Evolutionary conservation across 2,888 invertebrate genomes (phyloP).

Genomic region (Rhamnusium bicolor): DNA sequence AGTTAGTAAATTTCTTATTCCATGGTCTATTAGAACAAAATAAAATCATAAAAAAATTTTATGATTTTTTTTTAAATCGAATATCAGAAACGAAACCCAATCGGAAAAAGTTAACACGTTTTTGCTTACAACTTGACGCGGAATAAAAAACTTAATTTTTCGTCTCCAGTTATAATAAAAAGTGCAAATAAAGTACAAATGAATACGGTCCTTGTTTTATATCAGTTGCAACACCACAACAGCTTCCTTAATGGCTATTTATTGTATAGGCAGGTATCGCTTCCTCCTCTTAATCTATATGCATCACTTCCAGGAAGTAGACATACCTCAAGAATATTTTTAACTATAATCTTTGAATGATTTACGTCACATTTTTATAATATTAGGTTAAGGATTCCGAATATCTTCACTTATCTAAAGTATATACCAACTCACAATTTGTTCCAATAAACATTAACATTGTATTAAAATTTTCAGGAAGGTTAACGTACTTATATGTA

Average conservation of each 20-base stretch:
- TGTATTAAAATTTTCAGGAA: neutral
- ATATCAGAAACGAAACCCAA: too few relatives aligned
- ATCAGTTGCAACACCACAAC: neutral
- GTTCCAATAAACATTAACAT: neutral
- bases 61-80: too few relatives aligned
- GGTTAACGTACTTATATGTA: slow-evolving; percentile 1
- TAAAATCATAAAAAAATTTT: too few relatives aligned
- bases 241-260: neutral
- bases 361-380: neutral
- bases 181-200: neutral
- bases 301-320: neutral
- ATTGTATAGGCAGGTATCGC: neutral
- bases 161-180: too few relatives aligned
- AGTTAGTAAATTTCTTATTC: too few relatives aligned
- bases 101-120: too few relatives aligned
- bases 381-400: neutral
- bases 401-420: too few relatives aligned
- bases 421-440: neutral
- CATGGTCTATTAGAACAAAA: too few relatives aligned
- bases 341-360: neutral
- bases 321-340: neutral
- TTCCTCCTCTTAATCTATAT: neutral
- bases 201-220: neutral
- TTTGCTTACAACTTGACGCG: too few relatives aligned
- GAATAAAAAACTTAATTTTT: too few relatives aligned